Evolutionary conservation across 2,797 vertebrate species (phyloP).

Genomic region (Eulemur rubriventer): DNA sequence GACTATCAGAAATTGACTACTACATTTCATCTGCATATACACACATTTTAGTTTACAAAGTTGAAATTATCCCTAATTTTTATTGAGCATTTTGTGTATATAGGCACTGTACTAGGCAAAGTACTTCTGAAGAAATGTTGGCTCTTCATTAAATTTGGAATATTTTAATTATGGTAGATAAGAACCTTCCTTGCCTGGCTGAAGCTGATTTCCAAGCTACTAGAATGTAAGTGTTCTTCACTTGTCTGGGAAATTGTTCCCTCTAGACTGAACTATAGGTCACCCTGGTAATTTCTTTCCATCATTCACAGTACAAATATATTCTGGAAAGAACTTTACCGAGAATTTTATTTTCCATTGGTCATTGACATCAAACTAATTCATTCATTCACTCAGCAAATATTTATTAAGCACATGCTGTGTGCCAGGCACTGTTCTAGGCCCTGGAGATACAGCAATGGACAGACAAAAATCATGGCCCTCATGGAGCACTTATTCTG

Average conservation of each 20-base stretch:
- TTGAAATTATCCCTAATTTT: background rate
- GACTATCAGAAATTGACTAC: background rate
- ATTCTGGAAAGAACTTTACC: conserved; percentile 44
- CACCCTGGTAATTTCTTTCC: background rate
- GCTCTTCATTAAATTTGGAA: conserved; percentile 59
- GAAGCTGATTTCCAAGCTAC: conserved; percentile 58
- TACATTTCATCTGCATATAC: background rate
- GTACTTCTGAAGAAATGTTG: conserved; percentile 46
- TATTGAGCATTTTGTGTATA: conserved; percentile 36
- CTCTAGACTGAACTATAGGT: conserved; percentile 21
- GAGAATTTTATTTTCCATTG: conserved; percentile 50
- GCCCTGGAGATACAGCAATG: background rate
- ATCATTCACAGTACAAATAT: background rate
- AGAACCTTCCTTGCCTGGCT: conserved; percentile 57
- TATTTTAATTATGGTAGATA: conserved; percentile 64
- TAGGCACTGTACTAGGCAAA: conserved; percentile 30
- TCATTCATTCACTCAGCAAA: conserved; percentile 3
- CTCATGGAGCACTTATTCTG: background rate
- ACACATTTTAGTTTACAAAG: conserved; percentile 25
- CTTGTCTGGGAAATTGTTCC: conserved; percentile 47
- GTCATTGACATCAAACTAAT: background rate
- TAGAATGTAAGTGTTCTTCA: conserved; percentile 45
- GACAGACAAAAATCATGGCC: background rate
- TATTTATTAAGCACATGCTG: background rate
- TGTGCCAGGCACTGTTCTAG: background rate